Conservation (phyloP, 1,140 invertebrate genomes). For the Temnothorax curvispinosus region DNA sequence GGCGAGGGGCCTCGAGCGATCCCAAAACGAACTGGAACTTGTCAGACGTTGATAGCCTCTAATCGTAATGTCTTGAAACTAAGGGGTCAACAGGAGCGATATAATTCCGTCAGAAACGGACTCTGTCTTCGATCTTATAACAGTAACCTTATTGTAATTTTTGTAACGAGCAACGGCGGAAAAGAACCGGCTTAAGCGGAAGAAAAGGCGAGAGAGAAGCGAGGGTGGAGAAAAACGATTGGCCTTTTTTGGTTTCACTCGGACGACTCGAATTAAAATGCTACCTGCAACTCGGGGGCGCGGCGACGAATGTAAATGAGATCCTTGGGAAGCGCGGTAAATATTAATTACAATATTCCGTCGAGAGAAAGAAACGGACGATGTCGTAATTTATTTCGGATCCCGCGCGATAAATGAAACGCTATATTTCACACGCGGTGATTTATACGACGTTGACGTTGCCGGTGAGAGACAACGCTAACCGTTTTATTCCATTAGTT, state of each 20-base stretch:
- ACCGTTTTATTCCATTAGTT: constrained; percentile 48
- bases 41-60: constrained; percentile 2
- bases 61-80: background rate
- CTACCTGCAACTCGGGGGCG: constrained; percentile 59
- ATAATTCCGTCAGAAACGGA: background rate
- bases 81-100: background rate
- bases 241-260: constrained; percentile 66
- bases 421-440: constrained; percentile 26
- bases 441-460: constrained; percentile 6
- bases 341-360: constrained; percentile 74
- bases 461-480: constrained; percentile 18
- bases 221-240: constrained; percentile 36
- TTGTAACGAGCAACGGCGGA: constrained; percentile 1
- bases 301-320: constrained; percentile 75
- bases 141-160: constrained; percentile 31
- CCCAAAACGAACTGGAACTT: constrained; percentile 2
- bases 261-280: constrained; percentile 76
- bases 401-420: constrained; percentile 43
- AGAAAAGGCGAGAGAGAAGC: background rate
- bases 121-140: background rate
- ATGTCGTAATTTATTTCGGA: constrained; percentile 52
- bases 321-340: constrained; percentile 64
- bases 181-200: constrained; percentile 8
- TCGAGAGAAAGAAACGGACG: constrained; percentile 38
- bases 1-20: constrained; percentile 17